Evolutionary conservation across 2,113 vertebrate genomes (phyloP), one percentile per base, ranked within the genome.

Genomic region (Plectropomus leopardus): DNA sequence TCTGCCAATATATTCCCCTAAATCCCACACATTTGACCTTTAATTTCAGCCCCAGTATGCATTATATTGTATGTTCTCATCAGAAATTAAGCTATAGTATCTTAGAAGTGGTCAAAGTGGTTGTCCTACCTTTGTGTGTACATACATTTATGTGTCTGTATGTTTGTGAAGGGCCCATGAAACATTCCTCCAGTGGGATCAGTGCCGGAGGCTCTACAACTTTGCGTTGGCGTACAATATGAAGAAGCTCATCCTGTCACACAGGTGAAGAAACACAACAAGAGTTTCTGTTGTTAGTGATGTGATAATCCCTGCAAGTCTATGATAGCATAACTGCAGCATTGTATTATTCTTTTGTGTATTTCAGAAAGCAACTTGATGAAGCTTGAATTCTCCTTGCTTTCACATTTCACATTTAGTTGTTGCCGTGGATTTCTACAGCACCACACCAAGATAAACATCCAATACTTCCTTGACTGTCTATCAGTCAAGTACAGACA

Each of bases 141-240:
- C 7, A 1, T 53, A 34, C 42, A 7, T 65, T 2, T 11, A 24
- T 54, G 30, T 2, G 8, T 66, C 2, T 67, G 23, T 89, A 59
- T 84, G 17, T 68, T 51, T 60, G 47, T 61, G 32, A 23, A 98
- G 97, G 88, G 97, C 95, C 32, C 97, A 98, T 91, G 97, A 98
- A 88, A 98, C 97, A 24, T 98, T 98, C 93, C 95, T 97, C 75
- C 97, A 98, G 75, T 98, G 97, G 97, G 97, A 98, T 83, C 97
- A 97, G 26, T 97, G 96, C n/a, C 94, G 97, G 47, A 95, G 97
- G 54, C 93, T 98, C 84, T 98, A 98, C 92, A 98, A 98, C 93
- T 98, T 98, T 84, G 93, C 97, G 57, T 94, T 98, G 95, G 97
- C 97, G 0, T 96, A 95, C 86, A 97, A 97, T 88, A 96, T 98